Conservation (phyloP, 2,888 invertebrate genomes). For the Leucozona laternaria region DNA sequence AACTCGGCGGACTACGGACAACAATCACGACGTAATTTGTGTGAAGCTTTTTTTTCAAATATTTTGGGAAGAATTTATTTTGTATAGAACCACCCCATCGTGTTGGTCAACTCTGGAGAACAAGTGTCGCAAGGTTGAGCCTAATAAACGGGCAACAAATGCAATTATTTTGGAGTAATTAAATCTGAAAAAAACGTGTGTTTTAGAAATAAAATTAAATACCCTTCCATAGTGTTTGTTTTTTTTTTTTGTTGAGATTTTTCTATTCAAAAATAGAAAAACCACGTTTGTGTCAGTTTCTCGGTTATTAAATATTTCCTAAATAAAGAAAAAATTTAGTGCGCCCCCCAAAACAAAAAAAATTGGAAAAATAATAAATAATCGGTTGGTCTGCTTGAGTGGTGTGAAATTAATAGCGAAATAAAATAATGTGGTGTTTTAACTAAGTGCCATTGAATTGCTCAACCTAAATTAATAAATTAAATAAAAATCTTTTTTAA, state of each 20-base stretch:
- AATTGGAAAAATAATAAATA: slow-evolving; percentile 1
- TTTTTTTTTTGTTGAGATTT: not conserved
- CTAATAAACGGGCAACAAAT: slow-evolving; percentile 33
- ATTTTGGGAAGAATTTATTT: slow-evolving; percentile 23
- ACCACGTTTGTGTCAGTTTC: not conserved
- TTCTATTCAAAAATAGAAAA: not conserved
- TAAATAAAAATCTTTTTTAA: not conserved
- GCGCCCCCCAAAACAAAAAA: not conserved
- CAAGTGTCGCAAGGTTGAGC: slow-evolving; percentile 49
- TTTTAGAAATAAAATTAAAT: not conserved
- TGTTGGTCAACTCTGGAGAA: slow-evolving; percentile 35
- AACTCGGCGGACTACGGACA: slow-evolving; percentile 29
- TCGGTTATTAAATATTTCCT: not conserved
- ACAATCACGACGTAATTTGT: slow-evolving; percentile 42
- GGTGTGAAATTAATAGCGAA: not conserved
- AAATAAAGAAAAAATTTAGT: not conserved
- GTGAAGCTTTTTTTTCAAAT: slow-evolving; percentile 11
- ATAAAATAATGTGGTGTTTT: not conserved
- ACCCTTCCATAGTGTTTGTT: not conserved
- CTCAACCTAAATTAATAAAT: not conserved
- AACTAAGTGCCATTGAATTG: slow-evolving; percentile 3
- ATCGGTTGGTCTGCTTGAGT: not conserved
- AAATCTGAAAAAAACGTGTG: slow-evolving; percentile 9
- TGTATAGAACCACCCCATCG: slow-evolving; percentile 32
- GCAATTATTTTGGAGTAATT: slow-evolving; percentile 10